Evolutionary conservation across 2,888 invertebrate species (phyloP), one percentile per base, ranked within the genome.

Genomic region (Epistrophe grossulariae): DNA sequence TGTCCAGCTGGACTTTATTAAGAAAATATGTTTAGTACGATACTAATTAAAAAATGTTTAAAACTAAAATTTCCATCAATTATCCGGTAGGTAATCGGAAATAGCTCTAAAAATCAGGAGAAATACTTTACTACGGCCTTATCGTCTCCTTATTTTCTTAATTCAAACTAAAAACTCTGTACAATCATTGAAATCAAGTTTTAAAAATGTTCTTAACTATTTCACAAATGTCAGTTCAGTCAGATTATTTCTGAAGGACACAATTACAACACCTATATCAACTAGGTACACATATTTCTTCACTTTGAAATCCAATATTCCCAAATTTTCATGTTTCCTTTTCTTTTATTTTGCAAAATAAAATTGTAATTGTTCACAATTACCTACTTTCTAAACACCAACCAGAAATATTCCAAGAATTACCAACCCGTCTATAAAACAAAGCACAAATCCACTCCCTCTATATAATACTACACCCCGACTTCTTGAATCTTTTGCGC

Each of bases 351-450:
- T 13, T 19, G 17, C 10, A 59, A 60, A 64, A 24, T 15, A 43
- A 43, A 64, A 64, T 38, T 68, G 50, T 68, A 68, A 68, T 52
- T 60, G 31, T 76, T 64, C 66, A 17, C 52, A 55, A 76, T 45
- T 59, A 59, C 57, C 70, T 50, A 50, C 4, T 35, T 35, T 24
- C 68, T 52, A 15, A 68, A 50, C 10, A 68, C 8, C 48, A 24
- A 24, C 24, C 24, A 31, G 45, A 85, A 82, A 71, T 71, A 82
- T 82, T 52, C 64, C 52, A 82, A 82, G 85, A 71, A 87, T 76
- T 79, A 48, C 76, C 8, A 48, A 78, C 66, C 57, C 60, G 28
- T n/a, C 17, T 31, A 10, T 8, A n/a, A 57, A 13, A 60, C 43
- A 74, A 45, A 60, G 72, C 43, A 73, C 50, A 59, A 85, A 74